Evolutionary conservation across 2,797 vertebrate species (phyloP).

Genomic region (Malurus splendens): DNA sequence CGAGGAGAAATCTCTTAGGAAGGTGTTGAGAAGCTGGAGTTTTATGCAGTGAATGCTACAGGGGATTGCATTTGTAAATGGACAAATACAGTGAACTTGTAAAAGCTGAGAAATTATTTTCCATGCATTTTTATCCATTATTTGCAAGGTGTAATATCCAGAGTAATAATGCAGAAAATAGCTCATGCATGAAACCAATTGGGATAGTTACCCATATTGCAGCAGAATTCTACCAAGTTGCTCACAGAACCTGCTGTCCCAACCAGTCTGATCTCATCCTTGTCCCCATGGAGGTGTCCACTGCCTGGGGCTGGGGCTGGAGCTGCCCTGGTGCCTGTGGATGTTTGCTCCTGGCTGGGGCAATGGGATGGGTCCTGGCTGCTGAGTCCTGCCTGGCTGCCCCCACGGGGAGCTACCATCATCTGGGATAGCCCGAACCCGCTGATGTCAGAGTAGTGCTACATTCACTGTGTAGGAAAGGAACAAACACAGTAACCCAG

Average conservation of each 20-base stretch:
- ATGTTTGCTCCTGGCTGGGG: not conserved
- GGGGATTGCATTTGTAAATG: not conserved
- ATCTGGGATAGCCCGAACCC: not conserved
- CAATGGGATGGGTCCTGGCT: not conserved
- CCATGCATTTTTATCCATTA: not conserved
- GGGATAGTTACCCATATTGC: not conserved
- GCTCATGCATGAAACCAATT: not conserved
- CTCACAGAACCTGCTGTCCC: not conserved
- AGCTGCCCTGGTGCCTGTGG: not conserved
- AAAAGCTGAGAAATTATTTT: not conserved
- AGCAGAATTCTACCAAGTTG: not conserved
- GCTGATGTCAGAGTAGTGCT: not conserved
- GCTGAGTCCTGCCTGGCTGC: not conserved
- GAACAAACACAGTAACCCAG: not conserved
- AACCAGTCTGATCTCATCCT: not conserved
- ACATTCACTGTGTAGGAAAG: not conserved
- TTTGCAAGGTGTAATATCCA: not conserved
- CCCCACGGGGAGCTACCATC: rapidly evolving
- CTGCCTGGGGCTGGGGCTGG: not conserved
- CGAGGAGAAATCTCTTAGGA: not conserved
- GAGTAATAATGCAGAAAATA: not conserved
- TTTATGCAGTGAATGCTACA: not conserved
- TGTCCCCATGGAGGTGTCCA: rapidly evolving
- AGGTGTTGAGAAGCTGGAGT: not conserved
- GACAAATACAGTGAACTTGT: not conserved